Base-by-base conservation (phyloP, 2,888 invertebrate genomes). In the Tridacna gigas region DNA sequence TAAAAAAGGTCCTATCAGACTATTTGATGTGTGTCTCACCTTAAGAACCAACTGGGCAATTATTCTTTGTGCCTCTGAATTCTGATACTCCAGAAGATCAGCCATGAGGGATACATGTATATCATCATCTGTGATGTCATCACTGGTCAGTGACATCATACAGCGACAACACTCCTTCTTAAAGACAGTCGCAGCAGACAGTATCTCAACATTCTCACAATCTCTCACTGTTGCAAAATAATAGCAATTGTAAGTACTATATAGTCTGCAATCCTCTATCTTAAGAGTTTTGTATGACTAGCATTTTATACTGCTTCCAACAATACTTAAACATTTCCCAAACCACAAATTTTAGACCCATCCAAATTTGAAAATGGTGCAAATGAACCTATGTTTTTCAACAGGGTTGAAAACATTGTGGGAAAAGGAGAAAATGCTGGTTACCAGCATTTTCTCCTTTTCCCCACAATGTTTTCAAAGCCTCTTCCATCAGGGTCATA, bases 41-140 rank as follows among this genome's bases (percentile, higher is more conserved):
- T 89, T 86, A 15, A 78, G 82, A 56, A 84, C 73, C 28, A 91
- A 83, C 18, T 81, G 73, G 22, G 74, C 74, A 22, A 91, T 83
- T 28, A 88, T 74, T 75, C 86, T 86, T 74, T 91, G 91, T 25
- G 91, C 91, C 47, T 92, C 91, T 63, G 77, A 76, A 66, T 92
- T 91, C 79, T 93, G 93, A 61, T 88, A 74, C 47, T 89, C 88
- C 48, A 93, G 84, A 12, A 93, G 82, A 51, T 90, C 90, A 28
- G 92, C 90, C 83, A 93, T 84, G 26, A 93, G 83, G 26, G 90
- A 83, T 20, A 86, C 80, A 22, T 80, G 63, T 20, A 91, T 83
- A 37, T 88, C 86, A 15, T 86, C 84, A 61, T 90, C 89, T 20
- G 84, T 83, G 1, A 84, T 86, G 18, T 88, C 84, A 28, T 81